Percentiles rank a stretch among this genome's conserved stretches.
phyloP scores from a whole-genome alignment of 2,888 invertebrate genomes.

The Leucoma salicis region DNA sequence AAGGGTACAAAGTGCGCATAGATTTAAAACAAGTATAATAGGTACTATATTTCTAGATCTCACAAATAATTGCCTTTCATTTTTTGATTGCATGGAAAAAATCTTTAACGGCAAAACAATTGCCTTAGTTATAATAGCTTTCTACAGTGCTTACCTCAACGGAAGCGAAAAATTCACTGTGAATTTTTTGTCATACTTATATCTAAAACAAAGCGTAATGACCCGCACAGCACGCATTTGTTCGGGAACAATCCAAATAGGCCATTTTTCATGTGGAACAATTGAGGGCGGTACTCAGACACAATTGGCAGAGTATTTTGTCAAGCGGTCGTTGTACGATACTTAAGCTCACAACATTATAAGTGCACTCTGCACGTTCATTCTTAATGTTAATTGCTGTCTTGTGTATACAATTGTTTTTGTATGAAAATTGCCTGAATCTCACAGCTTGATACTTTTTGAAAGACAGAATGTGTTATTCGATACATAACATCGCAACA shows the following conservation, averaged over 20 bases:
- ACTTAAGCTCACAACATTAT: slow-evolving; percentile 59
- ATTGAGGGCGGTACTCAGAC: slow-evolving; percentile 77
- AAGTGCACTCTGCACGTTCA: slow-evolving; percentile 64
- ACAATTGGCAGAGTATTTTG: slow-evolving; percentile 80
- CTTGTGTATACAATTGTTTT: not conserved
- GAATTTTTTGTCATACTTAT: slow-evolving; percentile 76
- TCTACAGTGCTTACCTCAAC: slow-evolving; percentile 55
- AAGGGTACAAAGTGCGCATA: no score
- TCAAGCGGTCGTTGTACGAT: slow-evolving; percentile 76
- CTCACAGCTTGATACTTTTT: no score
- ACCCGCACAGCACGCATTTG: slow-evolving; percentile 80
- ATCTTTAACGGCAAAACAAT: slow-evolving; percentile 60
- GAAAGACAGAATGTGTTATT: no score
- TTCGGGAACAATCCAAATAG: slow-evolving; percentile 79
- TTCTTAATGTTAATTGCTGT: slow-evolving; percentile 20
- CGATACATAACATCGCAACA: no score
- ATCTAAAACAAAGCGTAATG: slow-evolving; percentile 80
- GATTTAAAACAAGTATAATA: no score
- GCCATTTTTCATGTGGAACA: slow-evolving; percentile 81
- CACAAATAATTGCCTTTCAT: no score
- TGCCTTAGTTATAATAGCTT: slow-evolving; percentile 61
- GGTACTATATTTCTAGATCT: no score
- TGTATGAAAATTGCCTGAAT: not conserved
- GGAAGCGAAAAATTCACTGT: slow-evolving; percentile 64
- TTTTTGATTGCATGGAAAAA: slow-evolving; percentile 42